These are phyloP conservation scores for Siniperca chuatsi DNA, from an alignment of 2,113 vertebrate species.

Conservation along the genomic window DNA sequence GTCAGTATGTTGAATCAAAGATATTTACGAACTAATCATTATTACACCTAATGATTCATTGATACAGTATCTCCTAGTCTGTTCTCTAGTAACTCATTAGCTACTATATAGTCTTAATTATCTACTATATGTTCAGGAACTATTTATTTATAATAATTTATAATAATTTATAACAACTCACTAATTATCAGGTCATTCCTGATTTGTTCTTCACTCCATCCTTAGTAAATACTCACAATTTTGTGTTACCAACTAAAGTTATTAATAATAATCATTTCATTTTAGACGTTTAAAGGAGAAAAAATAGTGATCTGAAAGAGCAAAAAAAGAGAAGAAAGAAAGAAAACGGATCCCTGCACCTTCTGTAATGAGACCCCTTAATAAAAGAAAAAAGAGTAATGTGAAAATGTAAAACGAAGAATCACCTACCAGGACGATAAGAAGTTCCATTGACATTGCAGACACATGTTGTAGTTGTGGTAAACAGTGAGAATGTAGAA, in stretches of 20 bases:
- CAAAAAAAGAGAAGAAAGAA: background rate
- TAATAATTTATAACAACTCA: background rate
- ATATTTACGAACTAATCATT: too few relatives aligned
- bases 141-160: background rate
- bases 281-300: too few relatives aligned
- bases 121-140: background rate
- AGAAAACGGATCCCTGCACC: background rate
- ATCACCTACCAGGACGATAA: constrained; percentile 50
- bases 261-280: too few relatives aligned
- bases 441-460: constrained; percentile 52
- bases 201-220: background rate
- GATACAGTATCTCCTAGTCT: too few relatives aligned
- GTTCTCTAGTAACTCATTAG: too few relatives aligned
- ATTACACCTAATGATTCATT: too few relatives aligned
- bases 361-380: background rate
- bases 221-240: too few relatives aligned
- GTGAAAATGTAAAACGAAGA: fast-evolving
- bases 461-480: constrained; percentile 34
- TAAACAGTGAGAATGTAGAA: background rate
- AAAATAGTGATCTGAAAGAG: too few relatives aligned
- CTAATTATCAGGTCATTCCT: background rate
- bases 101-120: background rate
- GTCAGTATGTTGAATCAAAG: too few relatives aligned
- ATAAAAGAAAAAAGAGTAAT: background rate
- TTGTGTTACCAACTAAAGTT: too few relatives aligned